Evolutionary conservation across 2,797 vertebrate species (phyloP).

Genomic region (Cossypha heuglini): DNA sequence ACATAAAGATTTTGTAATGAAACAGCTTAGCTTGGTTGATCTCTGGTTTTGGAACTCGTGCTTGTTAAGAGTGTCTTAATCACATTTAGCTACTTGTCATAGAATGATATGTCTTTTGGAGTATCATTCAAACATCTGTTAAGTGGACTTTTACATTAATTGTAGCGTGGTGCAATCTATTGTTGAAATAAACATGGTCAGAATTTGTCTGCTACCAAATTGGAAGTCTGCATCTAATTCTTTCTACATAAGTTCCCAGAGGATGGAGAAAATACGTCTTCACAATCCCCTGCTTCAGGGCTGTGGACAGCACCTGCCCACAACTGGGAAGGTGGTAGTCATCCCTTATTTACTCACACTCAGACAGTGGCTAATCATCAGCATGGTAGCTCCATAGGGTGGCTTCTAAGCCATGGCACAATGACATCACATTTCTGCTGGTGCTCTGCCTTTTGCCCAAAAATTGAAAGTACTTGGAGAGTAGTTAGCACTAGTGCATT

Average conservation of each 20-base stretch:
- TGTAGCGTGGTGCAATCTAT: neutral
- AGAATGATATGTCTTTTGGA: neutral
- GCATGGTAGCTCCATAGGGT: neutral
- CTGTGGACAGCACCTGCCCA: neutral
- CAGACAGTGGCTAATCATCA: neutral
- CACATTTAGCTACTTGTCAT: neutral
- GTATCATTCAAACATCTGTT: neutral
- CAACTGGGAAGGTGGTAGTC: neutral
- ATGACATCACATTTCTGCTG: neutral
- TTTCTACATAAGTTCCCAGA: neutral
- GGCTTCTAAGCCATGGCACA: neutral
- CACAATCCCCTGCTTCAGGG: neutral
- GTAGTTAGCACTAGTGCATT: neutral
- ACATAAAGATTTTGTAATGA: neutral
- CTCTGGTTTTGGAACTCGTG: neutral
- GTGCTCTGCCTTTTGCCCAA: neutral
- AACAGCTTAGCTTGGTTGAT: neutral
- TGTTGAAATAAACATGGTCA: neutral
- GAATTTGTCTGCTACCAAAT: neutral
- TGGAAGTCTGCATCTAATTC: neutral
- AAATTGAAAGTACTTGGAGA: accelerated
- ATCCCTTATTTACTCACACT: neutral
- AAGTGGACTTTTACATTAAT: neutral
- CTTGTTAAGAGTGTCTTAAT: neutral
- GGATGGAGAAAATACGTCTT: neutral